These are phyloP conservation scores for Pteronotus mesoamericanus DNA, from an alignment of 2,797 vertebrate species.

Conservation along the genomic window DNA sequence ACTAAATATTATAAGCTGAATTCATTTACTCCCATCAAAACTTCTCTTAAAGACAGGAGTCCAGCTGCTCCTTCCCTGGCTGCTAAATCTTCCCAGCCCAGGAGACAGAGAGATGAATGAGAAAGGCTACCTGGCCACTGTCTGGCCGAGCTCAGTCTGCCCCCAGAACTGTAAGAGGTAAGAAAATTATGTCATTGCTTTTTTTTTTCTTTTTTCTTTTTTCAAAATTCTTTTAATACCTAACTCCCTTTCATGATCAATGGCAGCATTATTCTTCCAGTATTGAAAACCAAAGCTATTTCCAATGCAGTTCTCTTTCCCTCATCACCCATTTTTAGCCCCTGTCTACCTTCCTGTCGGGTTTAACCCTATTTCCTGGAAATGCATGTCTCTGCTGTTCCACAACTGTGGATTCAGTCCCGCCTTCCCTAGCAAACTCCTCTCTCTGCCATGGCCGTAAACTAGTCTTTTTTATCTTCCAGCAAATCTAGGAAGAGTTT, in stretches of 20 bases:
- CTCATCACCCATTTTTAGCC: neutral
- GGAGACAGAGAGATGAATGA: neutral
- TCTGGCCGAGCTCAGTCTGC: neutral
- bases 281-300: neutral
- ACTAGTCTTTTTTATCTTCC: neutral
- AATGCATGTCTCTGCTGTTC: neutral
- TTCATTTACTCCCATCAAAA: neutral
- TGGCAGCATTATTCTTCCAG: neutral
- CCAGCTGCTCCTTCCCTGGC: no score
- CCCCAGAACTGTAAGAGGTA: neutral
- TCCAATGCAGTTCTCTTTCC: neutral
- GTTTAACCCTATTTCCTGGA: neutral
- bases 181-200: neutral
- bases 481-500: neutral
- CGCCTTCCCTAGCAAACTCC: neutral
- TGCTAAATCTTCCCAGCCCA: neutral
- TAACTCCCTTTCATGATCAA: neutral
- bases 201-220: neutral
- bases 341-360: neutral
- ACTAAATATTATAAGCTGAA: neutral
- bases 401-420: neutral
- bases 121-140: neutral
- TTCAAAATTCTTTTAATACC: neutral
- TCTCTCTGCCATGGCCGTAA: neutral
- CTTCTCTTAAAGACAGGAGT: neutral